A percentile compares a stretch with the other conserved stretches of the same genome.
Evolutionary conservation across 2,113 vertebrate species (phyloP).

Genomic region (Prolemur simus): DNA sequence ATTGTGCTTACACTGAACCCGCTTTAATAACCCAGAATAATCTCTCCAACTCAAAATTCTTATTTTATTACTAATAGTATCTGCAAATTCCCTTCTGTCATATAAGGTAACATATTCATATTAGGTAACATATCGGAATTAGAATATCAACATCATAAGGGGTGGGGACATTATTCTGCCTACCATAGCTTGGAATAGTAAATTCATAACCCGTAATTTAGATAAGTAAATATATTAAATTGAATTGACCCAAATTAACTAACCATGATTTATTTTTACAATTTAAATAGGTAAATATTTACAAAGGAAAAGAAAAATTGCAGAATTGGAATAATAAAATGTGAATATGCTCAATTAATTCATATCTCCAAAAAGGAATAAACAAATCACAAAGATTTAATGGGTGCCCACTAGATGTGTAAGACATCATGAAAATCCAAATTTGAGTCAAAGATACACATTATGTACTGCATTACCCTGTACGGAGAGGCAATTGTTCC

Average conservation of each 20-base stretch:
- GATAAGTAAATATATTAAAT: neutral
- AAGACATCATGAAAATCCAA: neutral
- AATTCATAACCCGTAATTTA: neutral
- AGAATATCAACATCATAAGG: neutral
- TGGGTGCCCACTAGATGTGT: fast-evolving
- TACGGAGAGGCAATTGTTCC: neutral
- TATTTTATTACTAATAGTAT: neutral
- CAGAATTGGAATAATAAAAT: neutral
- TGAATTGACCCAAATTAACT: neutral
- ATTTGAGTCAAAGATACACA: neutral
- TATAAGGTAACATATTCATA: neutral
- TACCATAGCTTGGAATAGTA: too few relatives aligned
- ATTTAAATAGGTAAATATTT: neutral
- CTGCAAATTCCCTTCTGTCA: neutral
- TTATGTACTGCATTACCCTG: neutral
- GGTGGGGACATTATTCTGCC: neutral
- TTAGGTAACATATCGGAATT: neutral
- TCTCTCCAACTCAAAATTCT: neutral
- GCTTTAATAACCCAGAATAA: too few relatives aligned
- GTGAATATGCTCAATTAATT: neutral
- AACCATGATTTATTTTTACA: neutral
- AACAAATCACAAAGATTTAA: neutral
- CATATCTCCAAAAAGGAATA: neutral
- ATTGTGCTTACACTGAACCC: neutral
- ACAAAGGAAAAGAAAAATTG: neutral